Evolutionary conservation across 2,888 invertebrate genomes (phyloP), one percentile per base, ranked within the genome.

Genomic region (Eupithecia insigniata): DNA sequence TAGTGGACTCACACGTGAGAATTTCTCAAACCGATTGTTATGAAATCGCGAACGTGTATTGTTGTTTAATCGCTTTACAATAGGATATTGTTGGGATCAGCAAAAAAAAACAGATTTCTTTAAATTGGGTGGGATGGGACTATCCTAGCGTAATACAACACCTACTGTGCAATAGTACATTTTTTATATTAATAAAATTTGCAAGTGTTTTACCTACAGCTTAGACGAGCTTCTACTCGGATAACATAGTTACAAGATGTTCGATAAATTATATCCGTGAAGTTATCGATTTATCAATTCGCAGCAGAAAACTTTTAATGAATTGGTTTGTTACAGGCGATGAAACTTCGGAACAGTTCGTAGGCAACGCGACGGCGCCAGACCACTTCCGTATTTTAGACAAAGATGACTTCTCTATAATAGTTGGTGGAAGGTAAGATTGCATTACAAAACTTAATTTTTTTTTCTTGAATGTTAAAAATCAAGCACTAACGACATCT

Each of bases 301-400:
- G 68, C 73, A 77, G 73, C 71, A 76, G 77, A 39, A 79, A 85
- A 83, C 77, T 82, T 85, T 81, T 82, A 84, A 85, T 85, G 82
- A 84, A 87, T 88, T 85, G 83, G 82, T 91, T 91, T 94, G 87
- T 95, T 96, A 83, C 95, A 96, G 96, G 96, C 89, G 96, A 96
- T 89, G 96, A 96, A 91, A 95, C 96, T 87, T 95, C 96, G 82
- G 96, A 96, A 83, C 96, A 96, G 88, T 97, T 97, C 90, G 94
- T 96, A 85, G 98, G 98, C 83, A 98, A 98, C 90, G 95, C 95
- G 83, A 96, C 97, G 80, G 96, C 96, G 85, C 95, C 96, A 83
- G 97, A 98, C 91, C 97, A 98, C 92, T 99, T 99, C 95, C 97
- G 97, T 89, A 95, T 99, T 86, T 95, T 99, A 91, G 97, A 97